These are phyloP conservation scores for Clarias batrachus DNA, from an alignment of 2,113 vertebrate species.

Conservation along the genomic window DNA sequence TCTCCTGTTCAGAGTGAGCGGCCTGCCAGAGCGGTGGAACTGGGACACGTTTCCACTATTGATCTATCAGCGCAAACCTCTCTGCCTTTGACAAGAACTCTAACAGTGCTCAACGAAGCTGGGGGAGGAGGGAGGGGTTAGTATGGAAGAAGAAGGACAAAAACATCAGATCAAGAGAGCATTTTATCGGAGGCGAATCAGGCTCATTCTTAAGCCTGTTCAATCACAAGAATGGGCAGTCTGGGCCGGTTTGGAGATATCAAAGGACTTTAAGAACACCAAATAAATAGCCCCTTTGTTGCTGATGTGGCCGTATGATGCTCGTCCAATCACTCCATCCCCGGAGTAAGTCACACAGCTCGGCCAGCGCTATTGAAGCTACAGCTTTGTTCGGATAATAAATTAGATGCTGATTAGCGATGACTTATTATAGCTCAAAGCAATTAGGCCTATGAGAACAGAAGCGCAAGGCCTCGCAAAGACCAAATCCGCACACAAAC, in stretches of 20 bases:
- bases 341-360: slow-evolving; percentile 14
- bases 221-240: slow-evolving; percentile 34
- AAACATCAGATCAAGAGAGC: slow-evolving; percentile 66
- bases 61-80: slow-evolving; percentile 62
- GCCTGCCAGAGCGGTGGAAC: slow-evolving; percentile 58
- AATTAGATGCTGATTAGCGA: slow-evolving; percentile 51
- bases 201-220: slow-evolving; percentile 37
- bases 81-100: slow-evolving; percentile 59
- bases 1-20: slow-evolving; percentile 59
- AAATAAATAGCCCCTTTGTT: slow-evolving; percentile 30
- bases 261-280: slow-evolving; percentile 38
- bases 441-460: slow-evolving; percentile 1
- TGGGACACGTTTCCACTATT: slow-evolving; percentile 67
- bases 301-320: neutral
- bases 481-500: neutral
- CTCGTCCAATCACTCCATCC: slow-evolving; percentile 26
- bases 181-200: slow-evolving; percentile 59
- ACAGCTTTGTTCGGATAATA: slow-evolving; percentile 37
- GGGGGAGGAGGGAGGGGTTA: neutral
- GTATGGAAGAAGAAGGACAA: neutral
- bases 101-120: slow-evolving; percentile 59
- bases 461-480: neutral
- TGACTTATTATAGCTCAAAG: slow-evolving; percentile 32
- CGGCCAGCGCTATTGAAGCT: slow-evolving; percentile 22
- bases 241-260: slow-evolving; percentile 36